Evolutionary conservation across 2,113 vertebrate species (phyloP).

Genomic region (Centropristis striata): DNA sequence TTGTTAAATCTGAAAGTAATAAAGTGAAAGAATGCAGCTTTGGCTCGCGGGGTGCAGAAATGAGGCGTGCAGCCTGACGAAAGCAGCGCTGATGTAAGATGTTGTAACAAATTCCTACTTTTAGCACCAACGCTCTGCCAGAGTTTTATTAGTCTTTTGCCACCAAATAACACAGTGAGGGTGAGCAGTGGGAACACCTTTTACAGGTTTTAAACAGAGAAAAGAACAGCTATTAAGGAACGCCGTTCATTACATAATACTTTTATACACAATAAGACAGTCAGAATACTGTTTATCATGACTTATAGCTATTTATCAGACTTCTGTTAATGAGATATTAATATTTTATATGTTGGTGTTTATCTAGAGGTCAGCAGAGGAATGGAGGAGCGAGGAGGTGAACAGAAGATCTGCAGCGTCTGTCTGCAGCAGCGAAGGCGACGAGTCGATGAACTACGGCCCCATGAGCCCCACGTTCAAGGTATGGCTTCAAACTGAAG

Average conservation of each 20-base stretch:
- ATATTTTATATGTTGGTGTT: not conserved
- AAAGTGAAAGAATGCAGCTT: slow-evolving; percentile 47
- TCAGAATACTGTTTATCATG: not conserved
- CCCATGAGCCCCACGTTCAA: slow-evolving; percentile 86
- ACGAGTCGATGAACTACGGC: slow-evolving; percentile 70
- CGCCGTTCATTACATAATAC: not conserved
- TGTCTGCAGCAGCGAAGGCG: slow-evolving; percentile 65
- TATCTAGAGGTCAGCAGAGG: slow-evolving; percentile 11
- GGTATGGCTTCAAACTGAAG: slow-evolving; percentile 68
- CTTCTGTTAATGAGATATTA: not conserved
- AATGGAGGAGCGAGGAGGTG: slow-evolving; percentile 13
- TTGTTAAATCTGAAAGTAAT: slow-evolving; percentile 47
- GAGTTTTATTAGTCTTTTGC: slow-evolving; percentile 32
- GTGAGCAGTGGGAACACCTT: not conserved
- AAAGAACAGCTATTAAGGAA: not conserved
- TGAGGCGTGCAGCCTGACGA: slow-evolving; percentile 14
- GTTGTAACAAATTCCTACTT: slow-evolving; percentile 32
- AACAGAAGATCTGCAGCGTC: slow-evolving; percentile 23
- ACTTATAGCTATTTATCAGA: not conserved
- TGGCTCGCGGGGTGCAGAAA: slow-evolving; percentile 11
- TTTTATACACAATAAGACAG: not conserved
- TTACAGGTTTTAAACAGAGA: not conserved
- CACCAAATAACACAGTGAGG: slow-evolving; percentile 2
- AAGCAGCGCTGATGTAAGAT: slow-evolving; percentile 37
- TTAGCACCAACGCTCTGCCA: slow-evolving; percentile 25